phyloP scores from a whole-genome alignment of 2,113 vertebrate species.

The Hemiscyllium ocellatum region DNA sequence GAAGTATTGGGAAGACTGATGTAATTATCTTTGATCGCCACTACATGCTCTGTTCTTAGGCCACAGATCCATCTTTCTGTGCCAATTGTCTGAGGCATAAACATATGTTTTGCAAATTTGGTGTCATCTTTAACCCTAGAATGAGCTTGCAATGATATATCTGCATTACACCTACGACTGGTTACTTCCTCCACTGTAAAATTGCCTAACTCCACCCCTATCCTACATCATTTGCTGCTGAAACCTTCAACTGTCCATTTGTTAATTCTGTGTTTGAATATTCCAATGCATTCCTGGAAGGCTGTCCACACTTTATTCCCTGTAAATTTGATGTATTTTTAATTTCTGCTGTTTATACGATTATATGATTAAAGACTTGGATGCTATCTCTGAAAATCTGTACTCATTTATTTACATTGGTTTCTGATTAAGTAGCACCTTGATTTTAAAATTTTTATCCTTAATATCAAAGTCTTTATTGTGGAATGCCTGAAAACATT shows the following conservation, averaged over 20 bases:
- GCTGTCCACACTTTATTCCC: neutral
- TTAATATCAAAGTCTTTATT: neutral
- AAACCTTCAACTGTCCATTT: neutral
- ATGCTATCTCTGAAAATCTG: neutral
- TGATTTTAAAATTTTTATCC: no score
- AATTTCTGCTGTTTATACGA: neutral
- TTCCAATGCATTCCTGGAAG: neutral
- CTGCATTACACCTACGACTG: neutral
- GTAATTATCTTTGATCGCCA: neutral
- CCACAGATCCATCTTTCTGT: neutral
- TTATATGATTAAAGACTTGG: no score
- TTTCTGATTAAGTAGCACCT: neutral
- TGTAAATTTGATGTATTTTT: neutral
- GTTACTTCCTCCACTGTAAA: neutral
- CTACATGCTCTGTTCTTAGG: neutral
- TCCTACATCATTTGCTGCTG: neutral
- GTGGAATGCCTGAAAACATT: neutral
- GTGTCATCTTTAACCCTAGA: neutral
- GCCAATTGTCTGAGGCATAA: neutral
- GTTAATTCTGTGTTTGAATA: neutral
- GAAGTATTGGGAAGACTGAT: neutral
- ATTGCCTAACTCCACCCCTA: neutral
- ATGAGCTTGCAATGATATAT: neutral
- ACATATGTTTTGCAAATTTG: neutral
- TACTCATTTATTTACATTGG: neutral